Evolutionary conservation across 2,888 invertebrate species (phyloP), one percentile per base, ranked within the genome.

Genomic region (Cremastinae sp.): DNA sequence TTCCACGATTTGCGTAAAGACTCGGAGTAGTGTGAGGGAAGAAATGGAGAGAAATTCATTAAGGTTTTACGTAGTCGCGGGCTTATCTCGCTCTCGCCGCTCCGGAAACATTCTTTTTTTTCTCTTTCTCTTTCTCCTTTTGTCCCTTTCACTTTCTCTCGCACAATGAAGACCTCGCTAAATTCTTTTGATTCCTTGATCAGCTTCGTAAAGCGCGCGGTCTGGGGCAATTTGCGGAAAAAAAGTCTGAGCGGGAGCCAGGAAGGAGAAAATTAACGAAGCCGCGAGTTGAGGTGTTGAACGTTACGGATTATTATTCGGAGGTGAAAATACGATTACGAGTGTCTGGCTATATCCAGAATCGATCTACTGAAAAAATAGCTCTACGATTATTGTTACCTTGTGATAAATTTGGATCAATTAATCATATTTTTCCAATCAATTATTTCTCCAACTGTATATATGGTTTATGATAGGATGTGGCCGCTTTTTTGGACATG

Each of bases 131-230:
- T n/a, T 28, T 49, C 49, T 8, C 20, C 20, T 9, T 18, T 18
- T 20, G n/a, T 20, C 49, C 9, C 14, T 9, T 4, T 41, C 43
- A n/a, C 20, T 43, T 58, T 59, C 4, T 12, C 7, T 5, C 10
- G n/a, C 12, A n/a, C 18, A 38, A 1, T n/a, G 7, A 7, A 9
- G 38, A 12, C 28, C 45, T 3, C 10, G 18, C 16, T 45, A 41
- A 62, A 71, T 75, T 61, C 16, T 49, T 59, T 61, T 16, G 36
- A 54, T 62, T 49, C 54, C 16, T 49, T 51, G 66, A 71, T 71
- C 62, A 71, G 62, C 61, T 16, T 61, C 65, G 10, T 71, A 56
- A 66, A 75, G 51, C 51, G 38, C 28, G 12, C 65, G 41, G 54
- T 12, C 20, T 36, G 22, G 41, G 47, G 54, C 54, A 68, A 71